These are phyloP conservation scores for Coenonympha glycerion DNA, from an alignment of 2,888 invertebrate genomes.

Conservation along the genomic window DNA sequence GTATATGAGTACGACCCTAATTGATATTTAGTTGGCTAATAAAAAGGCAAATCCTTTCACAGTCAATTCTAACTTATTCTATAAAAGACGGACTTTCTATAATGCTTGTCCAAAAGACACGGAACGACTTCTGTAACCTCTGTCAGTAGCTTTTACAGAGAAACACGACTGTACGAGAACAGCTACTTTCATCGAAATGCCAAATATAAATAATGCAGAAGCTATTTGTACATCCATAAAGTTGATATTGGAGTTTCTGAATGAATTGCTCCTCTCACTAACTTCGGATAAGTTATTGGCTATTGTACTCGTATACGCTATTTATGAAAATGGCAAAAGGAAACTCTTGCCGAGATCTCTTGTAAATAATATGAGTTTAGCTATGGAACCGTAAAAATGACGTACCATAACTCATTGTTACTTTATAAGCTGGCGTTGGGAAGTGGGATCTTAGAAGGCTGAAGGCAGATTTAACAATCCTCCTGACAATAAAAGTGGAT, in stretches of 20 bases:
- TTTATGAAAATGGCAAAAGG: neutral
- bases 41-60: no score
- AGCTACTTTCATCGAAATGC: conserved; percentile 1
- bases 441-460: no score
- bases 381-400: no score
- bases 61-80: neutral
- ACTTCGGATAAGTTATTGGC: neutral
- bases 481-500: neutral
- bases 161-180: neutral
- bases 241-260: neutral
- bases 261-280: conserved; percentile 4
- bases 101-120: neutral
- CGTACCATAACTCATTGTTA: no score
- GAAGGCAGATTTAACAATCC: no score
- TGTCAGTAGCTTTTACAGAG: no score
- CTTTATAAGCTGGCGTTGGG: no score
- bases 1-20: no score
- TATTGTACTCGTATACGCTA: neutral
- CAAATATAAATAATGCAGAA: conserved; percentile 5
- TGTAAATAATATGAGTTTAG: neutral
- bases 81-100: neutral
- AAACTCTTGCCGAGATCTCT: neutral
- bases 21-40: no score
- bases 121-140: neutral
- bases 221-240: neutral